These are phyloP conservation scores for Hesperophylax magnus DNA, from an alignment of 1,140 invertebrate species.

Conservation along the genomic window DNA sequence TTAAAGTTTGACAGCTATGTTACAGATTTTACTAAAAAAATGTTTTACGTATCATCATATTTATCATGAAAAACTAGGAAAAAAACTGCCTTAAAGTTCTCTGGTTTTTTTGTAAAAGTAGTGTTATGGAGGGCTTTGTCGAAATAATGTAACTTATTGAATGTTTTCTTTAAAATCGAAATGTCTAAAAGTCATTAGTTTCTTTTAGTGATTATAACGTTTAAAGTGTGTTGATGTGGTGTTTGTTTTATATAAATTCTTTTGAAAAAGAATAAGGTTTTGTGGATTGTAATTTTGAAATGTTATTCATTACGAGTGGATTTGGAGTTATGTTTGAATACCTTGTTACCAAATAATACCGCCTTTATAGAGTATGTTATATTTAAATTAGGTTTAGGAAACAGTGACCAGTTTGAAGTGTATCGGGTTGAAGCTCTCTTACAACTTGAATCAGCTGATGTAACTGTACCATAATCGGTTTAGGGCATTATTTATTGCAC, in stretches of 20 bases:
- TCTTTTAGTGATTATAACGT: neutral
- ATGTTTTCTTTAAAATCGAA: neutral
- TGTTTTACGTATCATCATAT: no score
- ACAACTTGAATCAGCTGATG: slow-evolving; percentile 34
- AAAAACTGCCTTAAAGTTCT: no score
- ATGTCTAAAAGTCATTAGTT: slow-evolving; percentile 12
- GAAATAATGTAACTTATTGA: no score
- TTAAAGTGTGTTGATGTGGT: neutral
- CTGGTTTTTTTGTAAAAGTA: no score
- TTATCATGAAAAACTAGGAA: no score
- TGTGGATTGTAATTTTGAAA: slow-evolving; percentile 27
- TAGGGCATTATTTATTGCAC: slow-evolving; percentile 56
- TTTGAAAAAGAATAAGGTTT: slow-evolving; percentile 25
- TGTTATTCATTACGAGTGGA: neutral
- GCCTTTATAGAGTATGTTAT: slow-evolving; percentile 49
- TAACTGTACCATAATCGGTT: slow-evolving; percentile 42
- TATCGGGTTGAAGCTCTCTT: slow-evolving; percentile 54
- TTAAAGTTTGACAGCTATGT: no score
- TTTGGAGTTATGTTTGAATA: slow-evolving; percentile 50
- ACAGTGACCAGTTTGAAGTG: slow-evolving; percentile 44
- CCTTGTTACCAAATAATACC: slow-evolving; percentile 59
- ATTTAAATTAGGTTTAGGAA: slow-evolving; percentile 17
- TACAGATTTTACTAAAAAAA: no score
- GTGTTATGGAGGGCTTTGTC: no score
- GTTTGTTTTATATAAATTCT: slow-evolving; percentile 20